phyloP scores from a whole-genome alignment of 2,797 vertebrate genomes.

The Helarctos malayanus region DNA sequence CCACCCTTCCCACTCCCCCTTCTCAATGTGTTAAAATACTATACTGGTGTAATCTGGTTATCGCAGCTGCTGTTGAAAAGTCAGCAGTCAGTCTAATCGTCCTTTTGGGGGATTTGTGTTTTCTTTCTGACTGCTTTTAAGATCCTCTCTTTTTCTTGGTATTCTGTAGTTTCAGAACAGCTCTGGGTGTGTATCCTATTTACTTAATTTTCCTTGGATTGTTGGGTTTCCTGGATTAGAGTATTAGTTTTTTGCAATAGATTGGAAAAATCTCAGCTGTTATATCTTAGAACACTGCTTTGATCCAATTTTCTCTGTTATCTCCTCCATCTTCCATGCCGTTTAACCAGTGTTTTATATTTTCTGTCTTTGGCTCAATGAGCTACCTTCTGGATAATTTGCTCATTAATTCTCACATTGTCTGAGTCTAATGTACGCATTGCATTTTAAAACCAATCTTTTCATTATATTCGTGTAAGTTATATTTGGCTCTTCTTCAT shows the following conservation, averaged over 20 bases:
- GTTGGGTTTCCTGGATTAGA: neutral
- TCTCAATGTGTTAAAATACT: neutral
- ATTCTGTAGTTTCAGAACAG: neutral
- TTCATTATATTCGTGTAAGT: neutral
- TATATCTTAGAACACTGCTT: neutral
- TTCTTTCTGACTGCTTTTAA: neutral
- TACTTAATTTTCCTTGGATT: neutral
- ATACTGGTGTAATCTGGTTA: neutral
- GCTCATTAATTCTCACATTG: neutral
- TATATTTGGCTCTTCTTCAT: constrained; percentile 13
- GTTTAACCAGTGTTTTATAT: neutral
- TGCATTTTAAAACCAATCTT: constrained; percentile 39
- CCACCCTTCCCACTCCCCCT: neutral
- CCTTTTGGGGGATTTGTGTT: neutral
- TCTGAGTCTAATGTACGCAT: neutral
- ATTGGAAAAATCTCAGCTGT: neutral
- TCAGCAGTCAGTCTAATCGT: neutral
- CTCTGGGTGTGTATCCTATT: neutral
- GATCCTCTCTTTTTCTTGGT: neutral
- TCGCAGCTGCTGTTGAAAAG: neutral
- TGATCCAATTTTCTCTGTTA: neutral
- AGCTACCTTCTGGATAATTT: constrained; percentile 19
- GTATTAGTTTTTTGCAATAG: neutral
- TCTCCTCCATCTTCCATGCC: neutral
- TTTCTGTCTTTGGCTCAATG: neutral